Evolutionary conservation across 2,888 invertebrate species (phyloP).

Genomic region (Deilephila porcellus): DNA sequence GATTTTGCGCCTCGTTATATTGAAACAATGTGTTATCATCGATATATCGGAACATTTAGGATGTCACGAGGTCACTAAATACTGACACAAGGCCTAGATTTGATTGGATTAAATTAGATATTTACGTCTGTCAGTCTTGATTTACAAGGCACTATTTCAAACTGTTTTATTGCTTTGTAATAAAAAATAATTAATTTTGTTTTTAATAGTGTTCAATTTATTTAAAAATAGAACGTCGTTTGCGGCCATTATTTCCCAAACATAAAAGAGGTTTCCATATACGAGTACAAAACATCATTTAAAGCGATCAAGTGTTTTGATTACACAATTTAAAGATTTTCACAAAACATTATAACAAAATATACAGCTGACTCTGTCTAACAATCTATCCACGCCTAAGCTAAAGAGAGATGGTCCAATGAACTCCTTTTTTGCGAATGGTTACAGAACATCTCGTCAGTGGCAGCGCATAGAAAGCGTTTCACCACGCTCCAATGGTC

Average conservation of each 20-base stretch:
- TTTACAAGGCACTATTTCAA: not conserved
- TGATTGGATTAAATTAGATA: not conserved
- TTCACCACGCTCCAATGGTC: conserved; percentile 57
- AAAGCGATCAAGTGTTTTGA: too few species aligned
- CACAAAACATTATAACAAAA: not conserved
- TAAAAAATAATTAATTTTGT: not conserved
- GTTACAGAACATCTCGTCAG: conserved; percentile 43
- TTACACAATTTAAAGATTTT: not conserved
- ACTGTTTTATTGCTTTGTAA: not conserved
- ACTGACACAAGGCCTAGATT: not conserved
- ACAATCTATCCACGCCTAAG: not conserved
- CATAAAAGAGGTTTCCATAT: too few species aligned
- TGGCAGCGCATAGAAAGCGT: conserved; percentile 64
- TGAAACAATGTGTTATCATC: conserved; percentile 22
- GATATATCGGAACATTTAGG: conserved; percentile 5
- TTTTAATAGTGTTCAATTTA: not conserved
- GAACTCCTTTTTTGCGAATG: conserved; percentile 37
- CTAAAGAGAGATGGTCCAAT: conserved; percentile 28
- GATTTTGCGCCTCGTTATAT: conserved; percentile 26
- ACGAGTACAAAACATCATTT: too few species aligned
- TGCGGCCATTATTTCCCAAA: too few species aligned
- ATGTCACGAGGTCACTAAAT: not conserved
- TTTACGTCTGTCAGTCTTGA: not conserved
- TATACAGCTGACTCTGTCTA: not conserved
- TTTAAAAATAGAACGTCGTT: too few species aligned